Base-by-base conservation (phyloP, 37 sponge, comb jelly and placozoan genomes). In the Axinella damicornis region DNA sequence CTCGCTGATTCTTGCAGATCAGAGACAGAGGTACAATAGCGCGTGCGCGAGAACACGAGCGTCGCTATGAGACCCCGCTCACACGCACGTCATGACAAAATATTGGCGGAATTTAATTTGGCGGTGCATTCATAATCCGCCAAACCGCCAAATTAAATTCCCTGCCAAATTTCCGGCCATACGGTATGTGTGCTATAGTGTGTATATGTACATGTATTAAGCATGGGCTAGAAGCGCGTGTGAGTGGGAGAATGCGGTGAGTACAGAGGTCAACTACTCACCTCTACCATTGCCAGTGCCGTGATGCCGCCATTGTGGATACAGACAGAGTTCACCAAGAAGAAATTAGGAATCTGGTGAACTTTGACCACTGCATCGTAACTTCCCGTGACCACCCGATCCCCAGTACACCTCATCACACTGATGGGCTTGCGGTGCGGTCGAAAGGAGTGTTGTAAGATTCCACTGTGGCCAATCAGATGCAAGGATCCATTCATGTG, bases 281-380 rank as follows among this genome's bases (percentile, higher is more conserved):
- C 87, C 61, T 73, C 57, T 15, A 77, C 80, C 34, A 72, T 19
- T 56, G 72, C 65, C 65, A 89, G 27, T 35, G 85, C 73, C 0
- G 73, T 55, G 66, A 89, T 71, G 60, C 36, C 65, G 0, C 85
- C 90, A 19, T 53, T 31, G 73, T 89, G 90, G 11, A 78, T 58
- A 6, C 22, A 67, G 39, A 89, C 36, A 34, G 90, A 38, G 67
- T 67, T 65, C 32, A 64, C 59, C 33, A 73, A 55, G 18, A 33
- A 34, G 20, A 89, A 64, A 6, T 62, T 56, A 1, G 55, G 22
- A 35, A 75, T 33, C 19, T 75, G 71, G 22, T 78, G 78, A 37
- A 92, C 93, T 71, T 80, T 84, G 20, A 92, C 85, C 35, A 80
- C 38, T 5, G 65, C 38, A 22, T 92, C 93, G 24, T 88, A 85